These are phyloP conservation scores for Sinotaia quadrata DNA, from an alignment of 2,888 invertebrate species.

Conservation along the genomic window DNA sequence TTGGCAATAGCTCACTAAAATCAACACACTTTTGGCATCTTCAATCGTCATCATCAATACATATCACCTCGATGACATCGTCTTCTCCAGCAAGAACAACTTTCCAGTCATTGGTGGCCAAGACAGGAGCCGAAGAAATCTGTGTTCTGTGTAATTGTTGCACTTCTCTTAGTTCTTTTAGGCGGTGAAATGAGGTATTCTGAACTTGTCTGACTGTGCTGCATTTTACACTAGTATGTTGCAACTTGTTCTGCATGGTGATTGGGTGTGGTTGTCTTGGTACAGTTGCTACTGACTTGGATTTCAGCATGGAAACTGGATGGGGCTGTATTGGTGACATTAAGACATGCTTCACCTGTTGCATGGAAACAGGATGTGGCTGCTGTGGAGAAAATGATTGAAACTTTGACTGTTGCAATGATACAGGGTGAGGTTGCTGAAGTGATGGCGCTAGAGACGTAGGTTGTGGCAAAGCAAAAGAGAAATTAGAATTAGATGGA, in stretches of 20 bases:
- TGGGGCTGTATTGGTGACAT: neutral
- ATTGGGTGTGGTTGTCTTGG: neutral
- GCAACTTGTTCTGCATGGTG: neutral
- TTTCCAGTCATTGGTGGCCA: neutral
- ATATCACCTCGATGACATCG: conserved; percentile 23
- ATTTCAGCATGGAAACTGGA: neutral
- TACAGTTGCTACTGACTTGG: too few species aligned
- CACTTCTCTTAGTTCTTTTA: too few species aligned
- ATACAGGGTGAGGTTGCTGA: neutral
- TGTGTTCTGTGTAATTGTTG: too few species aligned
- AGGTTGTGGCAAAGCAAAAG: neutral
- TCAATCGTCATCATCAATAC: conserved; percentile 23
- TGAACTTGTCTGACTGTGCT: neutral
- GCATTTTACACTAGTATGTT: neutral
- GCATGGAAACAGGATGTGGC: neutral
- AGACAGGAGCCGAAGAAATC: neutral
- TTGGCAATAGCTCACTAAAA: too few species aligned
- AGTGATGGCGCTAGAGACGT: neutral
- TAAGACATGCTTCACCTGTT: neutral
- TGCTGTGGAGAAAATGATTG: neutral
- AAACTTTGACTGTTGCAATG: neutral
- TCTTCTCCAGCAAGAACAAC: conserved; percentile 11
- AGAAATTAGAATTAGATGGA: neutral
- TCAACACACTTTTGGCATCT: too few species aligned
- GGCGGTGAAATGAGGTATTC: neutral